phyloP scores from a whole-genome alignment of 2,797 vertebrate species.

The Pseudotriccus pelzelni region DNA sequence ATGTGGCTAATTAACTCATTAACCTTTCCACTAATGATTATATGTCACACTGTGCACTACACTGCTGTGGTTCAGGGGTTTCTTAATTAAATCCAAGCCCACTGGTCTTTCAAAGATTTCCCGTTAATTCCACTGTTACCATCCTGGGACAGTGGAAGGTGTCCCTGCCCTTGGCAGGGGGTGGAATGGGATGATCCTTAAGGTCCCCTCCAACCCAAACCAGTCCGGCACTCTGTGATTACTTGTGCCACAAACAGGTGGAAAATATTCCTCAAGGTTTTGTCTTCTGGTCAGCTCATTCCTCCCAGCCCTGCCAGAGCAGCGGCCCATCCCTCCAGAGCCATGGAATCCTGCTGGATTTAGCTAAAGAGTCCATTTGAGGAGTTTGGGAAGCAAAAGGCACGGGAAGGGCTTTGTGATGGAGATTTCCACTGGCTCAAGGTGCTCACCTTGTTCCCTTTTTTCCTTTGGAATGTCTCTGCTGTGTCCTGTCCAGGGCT shows the following conservation, averaged over 20 bases:
- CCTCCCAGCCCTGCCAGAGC: neutral
- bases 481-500: neutral
- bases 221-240: neutral
- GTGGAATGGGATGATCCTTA: neutral
- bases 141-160: neutral
- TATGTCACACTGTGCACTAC: conserved; percentile 67
- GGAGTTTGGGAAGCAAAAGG: neutral
- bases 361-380: neutral
- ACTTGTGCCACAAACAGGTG: neutral
- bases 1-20: conserved; percentile 73
- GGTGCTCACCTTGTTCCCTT: neutral
- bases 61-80: conserved; percentile 42
- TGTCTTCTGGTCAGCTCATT: neutral
- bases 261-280: neutral
- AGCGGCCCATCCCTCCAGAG: neutral
- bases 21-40: conserved; percentile 74
- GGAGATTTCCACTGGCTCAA: neutral
- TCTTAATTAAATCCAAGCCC: conserved; percentile 70
- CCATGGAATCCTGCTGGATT: neutral
- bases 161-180: neutral
- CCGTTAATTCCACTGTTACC: conserved; percentile 29
- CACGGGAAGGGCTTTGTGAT: neutral
- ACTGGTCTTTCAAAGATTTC: conserved; percentile 36
- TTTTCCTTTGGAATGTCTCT: neutral
- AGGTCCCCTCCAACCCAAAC: neutral